Evolutionary conservation across 2,888 invertebrate genomes (phyloP).

Genomic region (Scelioninae gen. 2): DNA sequence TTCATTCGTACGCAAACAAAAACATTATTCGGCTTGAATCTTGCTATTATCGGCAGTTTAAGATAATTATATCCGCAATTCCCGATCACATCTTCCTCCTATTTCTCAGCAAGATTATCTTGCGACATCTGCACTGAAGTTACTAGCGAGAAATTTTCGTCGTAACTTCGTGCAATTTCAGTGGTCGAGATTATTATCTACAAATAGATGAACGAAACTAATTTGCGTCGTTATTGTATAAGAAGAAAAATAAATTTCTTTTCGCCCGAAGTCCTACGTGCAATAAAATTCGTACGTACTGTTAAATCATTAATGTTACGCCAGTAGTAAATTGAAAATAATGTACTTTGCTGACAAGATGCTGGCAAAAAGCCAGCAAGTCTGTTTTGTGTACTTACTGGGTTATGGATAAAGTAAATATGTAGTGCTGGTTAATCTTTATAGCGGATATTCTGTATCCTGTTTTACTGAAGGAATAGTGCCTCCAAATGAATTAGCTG

Average conservation of each 20-base stretch:
- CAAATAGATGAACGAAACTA: slow-evolving; percentile 14
- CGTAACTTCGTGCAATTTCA: slow-evolving; percentile 4
- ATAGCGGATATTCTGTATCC: slow-evolving; percentile 13
- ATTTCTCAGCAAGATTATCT: slow-evolving; percentile 29
- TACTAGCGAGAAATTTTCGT: slow-evolving; percentile 5
- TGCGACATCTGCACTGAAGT: slow-evolving; percentile 29
- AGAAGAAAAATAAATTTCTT: slow-evolving; percentile 6
- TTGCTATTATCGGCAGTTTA: too few species aligned
- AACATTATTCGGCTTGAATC: too few species aligned
- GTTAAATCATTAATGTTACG: slow-evolving; percentile 38
- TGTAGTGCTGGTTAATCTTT: slow-evolving; percentile 18
- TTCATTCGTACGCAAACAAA: too few species aligned
- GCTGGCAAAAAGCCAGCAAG: slow-evolving; percentile 37
- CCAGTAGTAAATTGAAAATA: slow-evolving; percentile 46
- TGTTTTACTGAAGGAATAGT: background rate
- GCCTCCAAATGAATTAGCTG: too few species aligned
- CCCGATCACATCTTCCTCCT: slow-evolving; percentile 28
- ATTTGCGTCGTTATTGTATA: slow-evolving; percentile 12
- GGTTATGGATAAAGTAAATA: slow-evolving; percentile 29
- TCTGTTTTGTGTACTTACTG: slow-evolving; percentile 37
- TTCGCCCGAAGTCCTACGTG: slow-evolving; percentile 18
- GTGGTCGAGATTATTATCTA: slow-evolving; percentile 6
- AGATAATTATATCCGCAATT: slow-evolving; percentile 22
- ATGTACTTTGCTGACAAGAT: slow-evolving; percentile 47
- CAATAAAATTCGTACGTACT: slow-evolving; percentile 40